Base-by-base conservation (phyloP, 2,888 invertebrate species). In the Drosophila quinaria region DNA sequence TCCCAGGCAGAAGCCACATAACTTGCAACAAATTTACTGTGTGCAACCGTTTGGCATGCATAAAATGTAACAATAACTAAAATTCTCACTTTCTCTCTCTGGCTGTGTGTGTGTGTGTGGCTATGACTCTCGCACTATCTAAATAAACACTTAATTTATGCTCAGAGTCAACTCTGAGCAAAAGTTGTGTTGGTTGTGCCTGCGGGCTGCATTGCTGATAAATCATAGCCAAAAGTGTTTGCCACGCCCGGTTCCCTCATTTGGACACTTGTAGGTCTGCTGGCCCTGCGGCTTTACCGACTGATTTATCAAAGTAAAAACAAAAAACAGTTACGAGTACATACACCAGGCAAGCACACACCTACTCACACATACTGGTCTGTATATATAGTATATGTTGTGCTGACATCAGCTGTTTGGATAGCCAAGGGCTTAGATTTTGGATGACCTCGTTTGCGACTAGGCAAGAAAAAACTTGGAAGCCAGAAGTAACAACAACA, bases 401-500 rank as follows among this genome's bases (percentile, higher is more conserved):
- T 80, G 83, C 83, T 83, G 83, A 83, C 83, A 85, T 80, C 83
- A 85, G 83, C 82, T 85, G 83, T 78, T 82, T 83, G 80, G 67
- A 68, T 73, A 83, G 82, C 85, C 69, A 70, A 74, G 82, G 82
- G 82, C 78, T 80, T 85, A 82, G 82, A 82, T 82, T 80, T 80
- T 51, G 70, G 65, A 77, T 83, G 82, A 85, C 82, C 82, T 74
- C 85, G 80, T 82, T 83, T 65, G n/a, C 51, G 39, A 25, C 62
- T 56, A 75, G 72, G 62, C 75, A 75, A 64, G 64, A 70, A 72
- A 72, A 75, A 67, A 65, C 72, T 78, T 31, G 39, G 66, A 60
- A 70, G 37, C 50, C 49, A 67, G 62, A 44, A 59, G 42, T 54
- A 63, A 70, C 58, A 61, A 56, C 51, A 61, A 39, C 33, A 29